These are phyloP conservation scores for Collichthys lucidus DNA, from an alignment of 2,113 vertebrate genomes.

Conservation along the genomic window DNA sequence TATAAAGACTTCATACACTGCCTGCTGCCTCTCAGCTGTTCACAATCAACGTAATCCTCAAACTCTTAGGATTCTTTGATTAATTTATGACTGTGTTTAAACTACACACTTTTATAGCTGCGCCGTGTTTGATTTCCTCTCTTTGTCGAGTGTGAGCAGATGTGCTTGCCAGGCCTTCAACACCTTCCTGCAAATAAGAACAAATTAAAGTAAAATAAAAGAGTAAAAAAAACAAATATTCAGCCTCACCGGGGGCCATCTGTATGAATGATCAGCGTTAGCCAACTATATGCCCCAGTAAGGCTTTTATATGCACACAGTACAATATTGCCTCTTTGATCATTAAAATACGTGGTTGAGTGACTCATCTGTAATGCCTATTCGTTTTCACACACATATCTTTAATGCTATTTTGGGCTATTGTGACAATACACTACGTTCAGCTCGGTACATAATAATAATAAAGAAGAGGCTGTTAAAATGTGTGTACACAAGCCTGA, in stretches of 20 bases:
- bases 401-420: constrained; percentile 30
- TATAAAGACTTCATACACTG: constrained; percentile 37
- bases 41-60: constrained; percentile 44
- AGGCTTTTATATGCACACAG: constrained; percentile 11
- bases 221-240: not conserved
- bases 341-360: constrained; percentile 24
- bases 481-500: constrained; percentile 23
- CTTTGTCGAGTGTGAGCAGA: not conserved
- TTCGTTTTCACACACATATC: constrained; percentile 35
- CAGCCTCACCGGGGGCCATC: not conserved
- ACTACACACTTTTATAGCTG: not conserved
- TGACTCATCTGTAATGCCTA: constrained; percentile 32
- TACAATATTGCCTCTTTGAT: constrained; percentile 10
- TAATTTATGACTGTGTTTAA: constrained; percentile 28
- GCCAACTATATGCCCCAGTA: not conserved
- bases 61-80: constrained; percentile 7
- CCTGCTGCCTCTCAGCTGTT: constrained; percentile 35
- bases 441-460: constrained; percentile 30
- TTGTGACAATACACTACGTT: constrained; percentile 28
- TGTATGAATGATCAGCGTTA: constrained; percentile 19
- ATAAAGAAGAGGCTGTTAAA: constrained; percentile 29
- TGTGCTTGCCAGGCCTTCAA: constrained; percentile 16
- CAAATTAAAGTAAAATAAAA: not conserved
- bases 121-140: constrained; percentile 1
- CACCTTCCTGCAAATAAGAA: constrained; percentile 14